Evolutionary conservation across 2,797 vertebrate genomes (phyloP), one percentile per base, ranked within the genome.

Genomic region (Phrynocephalus guinanensis): DNA sequence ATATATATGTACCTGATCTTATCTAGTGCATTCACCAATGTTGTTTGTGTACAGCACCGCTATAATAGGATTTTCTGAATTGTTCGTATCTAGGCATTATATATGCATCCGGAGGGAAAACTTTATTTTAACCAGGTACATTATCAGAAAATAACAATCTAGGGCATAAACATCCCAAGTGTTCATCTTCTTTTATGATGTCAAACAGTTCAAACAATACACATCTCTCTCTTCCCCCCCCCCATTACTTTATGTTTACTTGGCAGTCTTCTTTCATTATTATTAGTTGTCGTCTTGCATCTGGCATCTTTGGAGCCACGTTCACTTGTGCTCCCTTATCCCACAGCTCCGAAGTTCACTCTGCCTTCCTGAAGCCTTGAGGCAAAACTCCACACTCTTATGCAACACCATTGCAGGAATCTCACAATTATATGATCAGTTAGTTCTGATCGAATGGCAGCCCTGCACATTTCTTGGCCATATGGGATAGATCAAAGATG

Each of bases 71-170:
- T 95, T 95, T 93, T 94, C 91, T 92, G 94, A 93, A 93, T 95
- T 95, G 95, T 94, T 95, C 92, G 95, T 95, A 95, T 95, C 94
- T 95, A 91, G 91, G 72, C 0, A 1, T 94, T 95, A 95, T 94
- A 89, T 95, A 95, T 95, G 94, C 94, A 95, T 94, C 94, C 93
- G 90, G 94, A 90, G 94, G 94, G 95, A 95, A 94, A 95, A 93
- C 92, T 95, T 95, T 93, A 92, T 91, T 95, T 95, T 95, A 94
- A 93, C 91, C 94, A 93, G 86, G 91, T 94, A 93, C 93, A 94
- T 95, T 95, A 95, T 95, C 95, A 94, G 95, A 95, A 95, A 95
- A 95, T 95, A 95, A 92, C 91, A 93, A 95, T 95, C 95, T 93
- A n/a, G 86, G 90, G 83, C 93, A 93, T 93, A 95, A 94, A 92